Evolutionary conservation across 2,797 vertebrate genomes (phyloP).

Genomic region (Parotocinclus haroldoi): DNA sequence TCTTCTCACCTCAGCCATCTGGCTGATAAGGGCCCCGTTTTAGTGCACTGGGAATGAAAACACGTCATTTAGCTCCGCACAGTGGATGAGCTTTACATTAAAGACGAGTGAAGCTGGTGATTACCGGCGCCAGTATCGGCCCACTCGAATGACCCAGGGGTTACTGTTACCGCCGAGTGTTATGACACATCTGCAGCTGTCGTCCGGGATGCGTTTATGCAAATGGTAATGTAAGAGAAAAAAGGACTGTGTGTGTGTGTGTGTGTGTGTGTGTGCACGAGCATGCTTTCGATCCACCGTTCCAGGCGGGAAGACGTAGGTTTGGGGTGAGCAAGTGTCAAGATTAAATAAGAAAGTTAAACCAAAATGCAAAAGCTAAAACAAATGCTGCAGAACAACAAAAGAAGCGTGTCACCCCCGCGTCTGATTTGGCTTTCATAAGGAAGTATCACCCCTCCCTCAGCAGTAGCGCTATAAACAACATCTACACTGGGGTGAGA

Average conservation of each 20-base stretch:
- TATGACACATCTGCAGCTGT: conserved; percentile 20
- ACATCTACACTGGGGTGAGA: not conserved
- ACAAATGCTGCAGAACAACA: too few species aligned
- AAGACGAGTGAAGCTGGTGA: conserved; percentile 2
- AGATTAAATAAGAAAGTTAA: not conserved
- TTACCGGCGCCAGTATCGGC: conserved; percentile 5
- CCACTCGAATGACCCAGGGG: conserved; percentile 17
- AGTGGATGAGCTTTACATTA: not conserved
- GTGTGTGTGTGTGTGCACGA: too few species aligned
- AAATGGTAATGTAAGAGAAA: not conserved
- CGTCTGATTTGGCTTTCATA: conserved; percentile 11
- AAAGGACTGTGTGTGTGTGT: not conserved
- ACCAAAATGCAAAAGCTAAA: not conserved
- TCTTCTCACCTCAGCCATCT: conserved; percentile 8
- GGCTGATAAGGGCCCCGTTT: conserved; percentile 6
- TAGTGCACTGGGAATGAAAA: not conserved
- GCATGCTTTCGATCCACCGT: not conserved
- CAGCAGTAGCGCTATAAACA: conserved; percentile 1
- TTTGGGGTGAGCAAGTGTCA: too few species aligned
- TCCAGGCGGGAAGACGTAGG: not conserved
- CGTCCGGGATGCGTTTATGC: not conserved
- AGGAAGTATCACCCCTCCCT: conserved; percentile 10
- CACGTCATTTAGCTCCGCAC: not conserved
- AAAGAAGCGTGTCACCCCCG: not conserved
- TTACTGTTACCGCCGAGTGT: conserved; percentile 13